Percentiles rank a stretch among this genome's conserved stretches.
phyloP scores from a whole-genome alignment of 2,888 invertebrate species.

The Candidula unifasciata region DNA sequence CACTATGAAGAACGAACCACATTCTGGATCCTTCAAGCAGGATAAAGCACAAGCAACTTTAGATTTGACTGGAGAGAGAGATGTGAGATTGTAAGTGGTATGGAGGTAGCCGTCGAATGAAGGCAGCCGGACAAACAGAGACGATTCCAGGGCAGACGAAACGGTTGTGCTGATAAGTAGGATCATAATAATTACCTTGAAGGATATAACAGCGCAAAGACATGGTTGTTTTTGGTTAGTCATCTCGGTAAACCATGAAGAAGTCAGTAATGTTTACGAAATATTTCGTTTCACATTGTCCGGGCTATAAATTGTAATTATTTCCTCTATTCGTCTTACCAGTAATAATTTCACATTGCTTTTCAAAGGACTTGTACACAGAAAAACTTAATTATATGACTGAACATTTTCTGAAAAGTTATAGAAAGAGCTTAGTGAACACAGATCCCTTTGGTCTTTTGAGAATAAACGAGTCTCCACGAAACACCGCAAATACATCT shows the following conservation, averaged over 20 bases:
- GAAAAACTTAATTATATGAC: too few species aligned
- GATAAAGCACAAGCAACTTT: slow-evolving; percentile 15
- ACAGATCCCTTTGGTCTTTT: too few species aligned
- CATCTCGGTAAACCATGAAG: background rate
- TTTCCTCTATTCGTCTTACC: too few species aligned
- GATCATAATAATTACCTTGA: background rate
- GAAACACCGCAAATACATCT: too few species aligned
- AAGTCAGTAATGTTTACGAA: background rate
- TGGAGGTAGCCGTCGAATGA: slow-evolving; percentile 43
- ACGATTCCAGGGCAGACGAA: background rate
- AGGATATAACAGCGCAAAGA: background rate
- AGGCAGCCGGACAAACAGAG: slow-evolving; percentile 27
- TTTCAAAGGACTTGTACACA: too few species aligned
- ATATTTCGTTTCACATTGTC: background rate
- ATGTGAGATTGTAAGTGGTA: background rate
- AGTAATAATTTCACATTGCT: too few species aligned
- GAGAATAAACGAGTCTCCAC: too few species aligned
- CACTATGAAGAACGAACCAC: slow-evolving; percentile 45
- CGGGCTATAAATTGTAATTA: background rate
- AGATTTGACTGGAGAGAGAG: background rate
- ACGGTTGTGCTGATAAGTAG: background rate
- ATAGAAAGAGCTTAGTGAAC: too few species aligned
- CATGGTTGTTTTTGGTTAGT: too few species aligned
- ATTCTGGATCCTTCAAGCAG: slow-evolving; percentile 40
- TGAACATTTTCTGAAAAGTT: too few species aligned